Percentiles rank a stretch among this genome's conserved stretches.
phyloP scores from a whole-genome alignment of 2,888 invertebrate genomes.

The Diachrysia chrysitis region DNA sequence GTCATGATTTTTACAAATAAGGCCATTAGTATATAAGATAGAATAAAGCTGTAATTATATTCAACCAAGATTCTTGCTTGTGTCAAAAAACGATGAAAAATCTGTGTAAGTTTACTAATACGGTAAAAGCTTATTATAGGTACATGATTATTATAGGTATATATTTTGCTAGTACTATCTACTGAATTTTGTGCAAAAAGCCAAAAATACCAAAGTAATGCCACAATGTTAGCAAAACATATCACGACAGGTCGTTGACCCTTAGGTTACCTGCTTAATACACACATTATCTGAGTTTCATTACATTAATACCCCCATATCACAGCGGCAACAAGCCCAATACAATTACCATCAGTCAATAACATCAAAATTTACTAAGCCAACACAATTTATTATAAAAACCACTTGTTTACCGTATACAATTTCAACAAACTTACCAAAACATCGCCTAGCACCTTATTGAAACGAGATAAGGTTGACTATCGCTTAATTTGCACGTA shows the following conservation, averaged over 20 bases:
- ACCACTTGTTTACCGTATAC: conserved; percentile 65
- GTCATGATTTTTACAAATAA: too few species aligned
- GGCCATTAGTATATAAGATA: too few species aligned
- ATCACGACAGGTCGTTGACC: not conserved
- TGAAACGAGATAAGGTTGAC: conserved; percentile 27
- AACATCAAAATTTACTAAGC: conserved; percentile 61
- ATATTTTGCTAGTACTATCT: not conserved
- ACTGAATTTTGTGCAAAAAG: not conserved
- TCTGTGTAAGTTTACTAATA: not conserved
- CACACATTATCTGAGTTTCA: not conserved
- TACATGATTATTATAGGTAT: too few species aligned
- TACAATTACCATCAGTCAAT: conserved; percentile 48
- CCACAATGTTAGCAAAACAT: not conserved
- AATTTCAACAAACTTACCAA: conserved; percentile 51
- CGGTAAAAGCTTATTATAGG: not conserved
- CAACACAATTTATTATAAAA: conserved; percentile 68
- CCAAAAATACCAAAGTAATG: not conserved
- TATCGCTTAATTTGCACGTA: conserved; percentile 32
- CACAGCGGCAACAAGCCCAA: conserved; percentile 28
- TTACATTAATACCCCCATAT: not conserved
- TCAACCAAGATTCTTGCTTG: too few species aligned
- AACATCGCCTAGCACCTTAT: conserved; percentile 21
- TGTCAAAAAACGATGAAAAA: not conserved
- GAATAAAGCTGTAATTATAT: too few species aligned
- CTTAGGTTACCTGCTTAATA: not conserved